Base-by-base conservation (phyloP, 2,888 invertebrate species). In the Branchellion lobata region DNA sequence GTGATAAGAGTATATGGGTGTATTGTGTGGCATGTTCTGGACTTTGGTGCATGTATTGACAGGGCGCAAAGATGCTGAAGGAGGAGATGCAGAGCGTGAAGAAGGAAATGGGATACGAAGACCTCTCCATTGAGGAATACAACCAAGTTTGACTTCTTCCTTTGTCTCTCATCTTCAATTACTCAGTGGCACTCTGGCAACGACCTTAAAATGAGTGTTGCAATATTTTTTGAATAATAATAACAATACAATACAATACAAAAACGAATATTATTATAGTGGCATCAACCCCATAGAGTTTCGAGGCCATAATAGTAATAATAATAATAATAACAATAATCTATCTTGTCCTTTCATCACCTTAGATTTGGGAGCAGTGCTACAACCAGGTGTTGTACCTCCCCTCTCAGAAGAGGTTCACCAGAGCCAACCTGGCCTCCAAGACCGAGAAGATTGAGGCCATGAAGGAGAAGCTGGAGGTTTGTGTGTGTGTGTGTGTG, bases 301-400 rank as follows among this genome's bases (percentile, higher is more conserved):
- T n/a, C n/a, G n/a, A n/a, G n/a, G n/a, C n/a, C n/a, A n/a, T n/a
- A n/a, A n/a, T n/a, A n/a, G n/a, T n/a, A n/a, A n/a, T n/a, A n/a
- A n/a, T n/a, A n/a, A n/a, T n/a, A n/a, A n/a, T n/a, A n/a, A n/a
- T n/a, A n/a, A n/a, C n/a, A n/a, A n/a, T n/a, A n/a, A n/a, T n/a
- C n/a, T n/a, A n/a, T n/a, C n/a, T n/a, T n/a, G n/a, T n/a, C n/a
- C n/a, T n/a, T n/a, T n/a, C n/a, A n/a, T n/a, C n/a, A n/a, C n/a
- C n/a, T n/a, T n/a, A 96, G 89, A 96, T 96, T 65, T 98, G 97
- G 97, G 94, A 96, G 86, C 96, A 98, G 88, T 97, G 97, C 88
- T 90, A 96, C 75, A 92, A 93, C 0, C 95, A 96, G 90, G 92
- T 94, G 5, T 90, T 98, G 34, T 98, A 93, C 87, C 89, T 98